Percentiles rank a stretch among this genome's conserved stretches.
These are phyloP conservation scores for Pelobates cultripes DNA, from an alignment of 2,797 vertebrate species.

Conservation along the genomic window DNA sequence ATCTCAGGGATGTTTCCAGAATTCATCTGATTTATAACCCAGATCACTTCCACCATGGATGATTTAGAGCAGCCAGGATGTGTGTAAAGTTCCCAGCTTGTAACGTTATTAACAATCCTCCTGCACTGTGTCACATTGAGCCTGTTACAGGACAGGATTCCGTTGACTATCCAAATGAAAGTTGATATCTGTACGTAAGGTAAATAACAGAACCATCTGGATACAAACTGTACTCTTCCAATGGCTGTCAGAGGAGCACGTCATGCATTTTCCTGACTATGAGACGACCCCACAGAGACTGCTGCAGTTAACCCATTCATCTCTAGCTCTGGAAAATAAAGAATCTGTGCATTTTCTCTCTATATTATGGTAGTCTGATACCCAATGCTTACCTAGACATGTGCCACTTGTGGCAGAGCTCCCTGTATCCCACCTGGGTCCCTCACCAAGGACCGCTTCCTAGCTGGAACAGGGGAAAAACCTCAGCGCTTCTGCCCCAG, in stretches of 20 bases:
- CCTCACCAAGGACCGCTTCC: too few relatives aligned
- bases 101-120: neutral
- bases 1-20: slow-evolving; percentile 7
- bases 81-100: neutral
- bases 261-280: neutral
- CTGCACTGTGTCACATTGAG: neutral
- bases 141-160: neutral
- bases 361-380: too few relatives aligned
- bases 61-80: neutral
- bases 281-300: neutral
- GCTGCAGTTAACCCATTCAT: neutral
- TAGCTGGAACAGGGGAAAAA: too few relatives aligned
- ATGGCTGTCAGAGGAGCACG: neutral
- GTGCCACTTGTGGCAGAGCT: too few relatives aligned
- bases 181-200: neutral
- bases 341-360: too few relatives aligned
- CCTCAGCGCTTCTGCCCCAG: too few relatives aligned
- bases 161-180: neutral
- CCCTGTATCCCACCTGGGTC: too few relatives aligned
- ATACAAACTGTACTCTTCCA: neutral
- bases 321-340: neutral
- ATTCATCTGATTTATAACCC: neutral
- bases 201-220: neutral
- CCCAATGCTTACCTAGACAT: too few relatives aligned
- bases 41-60: neutral